Evolutionary conservation across 2,797 vertebrate genomes (phyloP), one percentile per base, ranked within the genome.

Genomic region (Ataeniobius toweri): DNA sequence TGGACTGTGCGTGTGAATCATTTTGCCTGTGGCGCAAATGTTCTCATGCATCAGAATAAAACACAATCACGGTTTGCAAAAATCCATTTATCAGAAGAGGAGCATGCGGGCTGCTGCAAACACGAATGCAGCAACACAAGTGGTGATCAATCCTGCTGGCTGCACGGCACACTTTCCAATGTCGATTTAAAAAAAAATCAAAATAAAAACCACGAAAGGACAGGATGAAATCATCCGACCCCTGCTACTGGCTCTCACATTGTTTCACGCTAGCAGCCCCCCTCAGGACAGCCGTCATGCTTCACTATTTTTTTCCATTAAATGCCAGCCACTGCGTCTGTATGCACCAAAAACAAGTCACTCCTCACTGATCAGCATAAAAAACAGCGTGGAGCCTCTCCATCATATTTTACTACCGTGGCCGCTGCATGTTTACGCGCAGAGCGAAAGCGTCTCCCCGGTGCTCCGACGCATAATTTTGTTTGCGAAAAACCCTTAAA

Each of bases 321-420:
- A 93, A 92, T 90, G 91, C 90, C 92, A 91, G 92, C 88, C 93
- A 93, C 93, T 95, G 94, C 94, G 94, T 94, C 94, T 95, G 92
- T 92, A 92, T 94, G 93, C 94, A 93, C 91, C 92, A 91, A 94
- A 75, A 89, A 90, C 73, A 89, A 88, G 56, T 80, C 74, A 78
- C 84, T 77, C 79, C 77, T 69, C 85, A 51, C 81, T 61, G 73
- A 83, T 79, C 77, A 78, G 83, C 65, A 69, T n/a, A 77, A 41
- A 74, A 80, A 76, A 61, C 41, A 81, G 24, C 79, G 39, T 80
- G 81, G 84, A 82, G 78, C 83, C 73, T 80, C 79, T 28, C 61
- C 79, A 82, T 83, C 84, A 87, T 79, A 80, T 89, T 89, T 82
- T 79, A 89, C 89, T 84, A 79, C 79, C 76, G 76, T 72, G 41